Evolutionary conservation across 2,888 invertebrate species (phyloP), one percentile per base, ranked within the genome.

Genomic region (Agapetus fuscipes): DNA sequence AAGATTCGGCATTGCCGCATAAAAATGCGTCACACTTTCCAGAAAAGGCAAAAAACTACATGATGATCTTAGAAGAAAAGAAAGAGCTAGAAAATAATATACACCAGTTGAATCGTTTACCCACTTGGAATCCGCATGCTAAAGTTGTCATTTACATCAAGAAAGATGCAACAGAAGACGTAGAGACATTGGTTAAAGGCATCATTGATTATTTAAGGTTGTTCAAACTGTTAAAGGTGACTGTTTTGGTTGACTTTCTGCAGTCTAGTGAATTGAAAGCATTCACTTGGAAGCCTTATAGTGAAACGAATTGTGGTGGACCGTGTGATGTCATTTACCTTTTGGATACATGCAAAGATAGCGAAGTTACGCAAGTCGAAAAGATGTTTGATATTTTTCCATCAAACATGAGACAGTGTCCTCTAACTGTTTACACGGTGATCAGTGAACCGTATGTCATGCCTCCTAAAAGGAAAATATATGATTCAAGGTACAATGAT

Each of bases 1-100:
- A 70, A 55, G 66, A 70, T 54, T 67, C 68, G 48, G 63, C 60
- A 51, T 64, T 62, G 43, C 58, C 56, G 43, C 70, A 70, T 52
- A 63, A 62, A 37, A 70, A 70, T 54, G 69, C 70, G 37, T 67
- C 70, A 25, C 69, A 69, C 57, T 70, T 70, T 48, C 67, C 64
- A 12, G 70, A 70, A 56, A 69, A 66, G 57, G 70, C 70, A 40
- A 68, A 70, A 58, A 70, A 70, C 60, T 70, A 70, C 56, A 64
- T 70, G 65, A 57, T 70, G 57, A 63, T 70, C 57, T 58, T 70
- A 46, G 67, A 70, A 55, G 61, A 65, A 45, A 64, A 64, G 57
- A 56, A 58, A 30, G 68, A 70, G 51, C 54, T 70, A 28, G 57
- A 52, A 47, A 58, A 64, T 50, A 65, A 69, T 54, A 66, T 70